Conservation (phyloP, 2,888 invertebrate genomes). For the Busseola fusca region DNA sequence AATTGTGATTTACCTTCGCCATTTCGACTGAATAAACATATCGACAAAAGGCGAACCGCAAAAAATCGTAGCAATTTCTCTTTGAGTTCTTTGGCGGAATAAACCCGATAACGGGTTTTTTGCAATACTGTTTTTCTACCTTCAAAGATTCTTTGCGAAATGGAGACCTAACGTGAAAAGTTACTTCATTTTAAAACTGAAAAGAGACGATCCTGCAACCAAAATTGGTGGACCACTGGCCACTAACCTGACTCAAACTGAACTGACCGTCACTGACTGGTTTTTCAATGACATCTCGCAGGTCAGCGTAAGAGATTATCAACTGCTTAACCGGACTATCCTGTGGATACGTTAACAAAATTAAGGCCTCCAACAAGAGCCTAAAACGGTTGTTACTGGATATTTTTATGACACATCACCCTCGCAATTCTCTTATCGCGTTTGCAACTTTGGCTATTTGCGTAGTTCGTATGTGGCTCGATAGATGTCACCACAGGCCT, state of each 20-base stretch:
- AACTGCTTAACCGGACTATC: neutral
- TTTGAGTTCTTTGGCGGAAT: constrained; percentile 21
- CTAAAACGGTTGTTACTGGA: too few species aligned
- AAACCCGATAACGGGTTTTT: neutral
- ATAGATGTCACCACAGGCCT: neutral
- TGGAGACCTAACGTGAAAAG: too few species aligned
- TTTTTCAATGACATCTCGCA: neutral
- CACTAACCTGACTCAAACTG: too few species aligned
- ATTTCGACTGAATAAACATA: constrained; percentile 27
- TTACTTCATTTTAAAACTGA: too few species aligned
- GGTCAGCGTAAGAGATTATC: neutral
- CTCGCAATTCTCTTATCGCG: too few species aligned
- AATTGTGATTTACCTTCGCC: constrained; percentile 7
- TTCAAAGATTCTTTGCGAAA: too few species aligned
- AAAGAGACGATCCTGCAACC: too few species aligned
- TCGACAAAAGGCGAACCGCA: constrained; percentile 31
- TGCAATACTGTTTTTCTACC: neutral
- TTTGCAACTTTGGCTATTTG: neutral
- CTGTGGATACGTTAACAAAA: neutral
- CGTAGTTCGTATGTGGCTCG: neutral
- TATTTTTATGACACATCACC: too few species aligned
- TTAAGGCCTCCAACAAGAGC: neutral
- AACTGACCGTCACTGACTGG: too few species aligned
- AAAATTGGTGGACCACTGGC: too few species aligned
- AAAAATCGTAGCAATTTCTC: constrained; percentile 27